Evolutionary conservation across 2,888 invertebrate species (phyloP), one percentile per base, ranked within the genome.

Genomic region (Hololepta plana): DNA sequence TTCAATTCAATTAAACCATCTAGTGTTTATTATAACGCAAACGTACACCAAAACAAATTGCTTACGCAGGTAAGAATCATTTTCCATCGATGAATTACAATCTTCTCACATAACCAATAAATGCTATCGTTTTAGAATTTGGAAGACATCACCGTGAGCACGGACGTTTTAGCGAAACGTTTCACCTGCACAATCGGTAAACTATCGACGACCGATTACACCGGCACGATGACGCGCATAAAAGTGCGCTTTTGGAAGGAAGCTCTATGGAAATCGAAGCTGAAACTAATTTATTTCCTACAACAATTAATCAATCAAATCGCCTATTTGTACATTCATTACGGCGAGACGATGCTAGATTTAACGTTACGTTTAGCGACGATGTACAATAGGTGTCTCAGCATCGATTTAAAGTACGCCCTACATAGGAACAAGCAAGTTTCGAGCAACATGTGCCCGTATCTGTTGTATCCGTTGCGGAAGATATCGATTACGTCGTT

Each of bases 371-470:
- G 59, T 68, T 67, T 48, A 52, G 47, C 23, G 15, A 23, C 2
- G 12, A 15, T 9, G 8, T 16, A 10, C 15, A 20, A 12, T 21
- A 3, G 15, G 14, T 21, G 7, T 21, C 49, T 71, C 24, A 59
- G 63, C 3, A 48, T 72, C 35, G 67, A 72, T 40, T 59, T 60
- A 32, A 67, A 66, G 39, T 51, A 41, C 36, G 59, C 58, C 17
- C 61, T 66, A 29, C 58, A 60, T 16, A 53, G 60, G 1, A 63
- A 63, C 33, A 62, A 64, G 36, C 66, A 64, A 38, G 57, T 77
- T 15, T 77, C 75, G 46, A 74, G 72, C 41, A 82, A 82, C 43
- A 74, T 76, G 8, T 80, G 74, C 43, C 77, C 84, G 0, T 63
- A 62, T 28, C 58, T 77, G 26, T 55, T 77, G 20, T 67, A 73